Conservation (phyloP, 2,888 invertebrate genomes). For the Timandra comae region DNA sequence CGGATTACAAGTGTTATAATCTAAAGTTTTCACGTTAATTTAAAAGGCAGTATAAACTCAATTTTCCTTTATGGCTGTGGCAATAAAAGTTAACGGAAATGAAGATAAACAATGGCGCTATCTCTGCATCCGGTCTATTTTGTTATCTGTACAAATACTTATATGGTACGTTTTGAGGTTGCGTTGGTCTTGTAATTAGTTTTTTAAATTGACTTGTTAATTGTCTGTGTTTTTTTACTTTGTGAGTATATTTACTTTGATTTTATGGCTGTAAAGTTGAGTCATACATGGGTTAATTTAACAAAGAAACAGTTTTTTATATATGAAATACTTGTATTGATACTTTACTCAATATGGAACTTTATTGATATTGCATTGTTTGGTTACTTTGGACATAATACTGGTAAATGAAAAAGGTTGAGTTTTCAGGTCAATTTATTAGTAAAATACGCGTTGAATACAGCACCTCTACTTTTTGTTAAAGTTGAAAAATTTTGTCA, state of each 20-base stretch:
- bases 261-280: too few relatives aligned
- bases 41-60: conserved; percentile 34
- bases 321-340: too few relatives aligned
- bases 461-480: too few relatives aligned
- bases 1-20: conserved; percentile 16
- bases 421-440: too few relatives aligned
- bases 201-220: conserved; percentile 56
- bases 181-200: conserved; percentile 42
- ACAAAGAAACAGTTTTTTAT: too few relatives aligned
- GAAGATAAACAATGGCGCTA: conserved; percentile 48
- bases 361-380: neutral
- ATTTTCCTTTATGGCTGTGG: conserved; percentile 40
- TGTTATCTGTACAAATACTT: conserved; percentile 41
- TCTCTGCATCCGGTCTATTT: conserved; percentile 47
- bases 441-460: too few relatives aligned
- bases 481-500: too few relatives aligned
- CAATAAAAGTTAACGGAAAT: conserved; percentile 50
- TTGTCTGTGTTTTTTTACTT: conserved; percentile 28
- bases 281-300: too few relatives aligned
- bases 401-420: too few relatives aligned
- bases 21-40: conserved; percentile 28
- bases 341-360: neutral
- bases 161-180: conserved; percentile 34
- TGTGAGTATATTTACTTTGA: too few relatives aligned
- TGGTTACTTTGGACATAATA: too few relatives aligned